phyloP scores from a whole-genome alignment of 2,113 vertebrate genomes.

The Centropristis striata region DNA sequence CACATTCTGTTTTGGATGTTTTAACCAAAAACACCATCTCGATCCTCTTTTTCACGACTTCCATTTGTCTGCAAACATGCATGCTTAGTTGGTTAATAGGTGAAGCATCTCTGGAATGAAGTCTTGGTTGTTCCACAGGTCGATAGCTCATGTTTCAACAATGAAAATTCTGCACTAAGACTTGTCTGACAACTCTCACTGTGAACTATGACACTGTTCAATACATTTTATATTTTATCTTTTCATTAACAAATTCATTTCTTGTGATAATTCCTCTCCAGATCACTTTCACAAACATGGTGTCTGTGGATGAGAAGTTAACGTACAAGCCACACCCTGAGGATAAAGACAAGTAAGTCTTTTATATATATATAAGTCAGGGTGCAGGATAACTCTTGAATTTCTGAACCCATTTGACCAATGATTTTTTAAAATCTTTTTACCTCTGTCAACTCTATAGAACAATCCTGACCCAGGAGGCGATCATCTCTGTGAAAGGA shows the following conservation, averaged over 20 bases:
- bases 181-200: background rate
- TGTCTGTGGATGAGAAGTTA: slow-evolving; percentile 96
- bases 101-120: slow-evolving; percentile 46
- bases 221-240: background rate
- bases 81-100: background rate
- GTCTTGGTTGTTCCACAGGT: slow-evolving; percentile 32
- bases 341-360: slow-evolving; percentile 90
- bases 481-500: slow-evolving; percentile 96
- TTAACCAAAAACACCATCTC: background rate
- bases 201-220: background rate
- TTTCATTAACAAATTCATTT: background rate
- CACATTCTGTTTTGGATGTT: background rate
- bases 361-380: background rate
- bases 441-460: slow-evolving; percentile 72
- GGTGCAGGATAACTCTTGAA: background rate
- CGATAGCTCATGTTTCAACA: background rate
- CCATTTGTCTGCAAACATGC: background rate
- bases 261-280: slow-evolving; percentile 58
- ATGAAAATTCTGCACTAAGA: background rate
- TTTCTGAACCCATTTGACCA: background rate
- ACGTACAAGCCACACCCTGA: slow-evolving; percentile 96
- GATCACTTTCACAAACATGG: slow-evolving; percentile 98
- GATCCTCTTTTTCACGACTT: background rate
- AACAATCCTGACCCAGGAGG: slow-evolving; percentile 96
- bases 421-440: background rate